Percentiles rank a stretch among this genome's conserved stretches.
Evolutionary conservation across 2,113 vertebrate species (phyloP).

Genomic region (Spea multiplicata): DNA sequence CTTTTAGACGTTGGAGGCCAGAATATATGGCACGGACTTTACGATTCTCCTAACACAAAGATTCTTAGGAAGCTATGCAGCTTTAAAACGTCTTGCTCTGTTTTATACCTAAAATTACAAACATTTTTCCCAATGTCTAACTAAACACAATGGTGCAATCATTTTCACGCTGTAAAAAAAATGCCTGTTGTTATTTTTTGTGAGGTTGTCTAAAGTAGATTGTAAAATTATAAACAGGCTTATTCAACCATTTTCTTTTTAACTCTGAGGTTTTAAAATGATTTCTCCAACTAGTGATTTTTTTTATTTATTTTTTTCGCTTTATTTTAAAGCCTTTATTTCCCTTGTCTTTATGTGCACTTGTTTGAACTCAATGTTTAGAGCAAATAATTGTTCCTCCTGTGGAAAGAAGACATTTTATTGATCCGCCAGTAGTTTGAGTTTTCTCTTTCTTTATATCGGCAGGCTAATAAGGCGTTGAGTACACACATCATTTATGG

Average conservation of each 20-base stretch:
- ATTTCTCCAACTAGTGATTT: not conserved
- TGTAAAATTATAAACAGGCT: not conserved
- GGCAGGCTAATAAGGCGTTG: conserved; percentile 24
- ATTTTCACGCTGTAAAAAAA: not conserved
- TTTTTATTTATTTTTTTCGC: not conserved
- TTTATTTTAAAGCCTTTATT: conserved; percentile 1
- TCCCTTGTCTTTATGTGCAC: conserved; percentile 3
- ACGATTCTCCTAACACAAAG: no score
- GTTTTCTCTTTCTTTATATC: conserved; percentile 10
- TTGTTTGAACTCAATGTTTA: conserved; percentile 20
- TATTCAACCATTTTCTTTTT: conserved; percentile 2
- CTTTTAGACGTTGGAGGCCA: no score
- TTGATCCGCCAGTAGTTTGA: conserved; percentile 19
- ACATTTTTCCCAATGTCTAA: not conserved
- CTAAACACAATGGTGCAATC: not conserved
- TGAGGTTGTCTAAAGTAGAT: not conserved
- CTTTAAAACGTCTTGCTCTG: no score
- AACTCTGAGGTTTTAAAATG: not conserved
- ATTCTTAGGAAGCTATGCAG: no score
- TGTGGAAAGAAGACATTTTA: conserved; percentile 4
- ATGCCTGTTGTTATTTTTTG: not conserved
- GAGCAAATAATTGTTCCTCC: conserved; percentile 30
- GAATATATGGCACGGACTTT: no score
- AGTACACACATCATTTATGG: not conserved
- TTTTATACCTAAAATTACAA: not conserved